Evolutionary conservation across 1,140 invertebrate species (phyloP), one percentile per base, ranked within the genome.

Genomic region (Penaeus vannamei): DNA sequence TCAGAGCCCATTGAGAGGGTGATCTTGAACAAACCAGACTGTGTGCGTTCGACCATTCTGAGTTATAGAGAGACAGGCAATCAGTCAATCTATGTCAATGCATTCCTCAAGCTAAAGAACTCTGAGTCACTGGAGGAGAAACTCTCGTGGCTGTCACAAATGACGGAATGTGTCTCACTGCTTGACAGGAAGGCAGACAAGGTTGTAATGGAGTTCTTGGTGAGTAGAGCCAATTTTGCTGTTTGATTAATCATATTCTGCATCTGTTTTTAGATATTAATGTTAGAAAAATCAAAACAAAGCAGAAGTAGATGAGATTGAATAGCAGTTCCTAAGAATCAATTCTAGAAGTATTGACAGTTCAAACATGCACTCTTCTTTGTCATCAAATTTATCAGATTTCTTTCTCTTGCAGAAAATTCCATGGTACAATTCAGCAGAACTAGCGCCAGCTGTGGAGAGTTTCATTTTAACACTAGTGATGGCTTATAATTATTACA

Each of bases 81-180:
- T 36, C 32, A 23, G 0, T 69, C 77, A 10, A 42, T 66, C 22
- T 83, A 82, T 66, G 17, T 26, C 23, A 81, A 32, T 17, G 17
- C 62, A 7, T 87, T 87, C 36, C 17, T 36, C 5, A 64, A 32
- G 19, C 69, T 87, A n/a, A 8, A 32, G 64, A 32, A 23, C 10
- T 85, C 84, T 32, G 86, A 23, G 64, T 66, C 86, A 2, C 19
- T 36, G 26, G n/a, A 42, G 46, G 86, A 87, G 36, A 62, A 82
- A n/a, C 22, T 82, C 32, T 80, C 20, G 26, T 87, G 86, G 86
- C 62, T 87, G 32, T 83, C 79, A 19, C 79, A 87, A 26, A 87
- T 87, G 86, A 87, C 79, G 22, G 79, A 87, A n/a, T 87, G 86
- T 72, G 86, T 87, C 12, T 32, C 77, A 46, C 23, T 87, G 61